Base-by-base conservation (phyloP, 2,888 invertebrate genomes). In the Caenorhabditis plicata region DNA sequence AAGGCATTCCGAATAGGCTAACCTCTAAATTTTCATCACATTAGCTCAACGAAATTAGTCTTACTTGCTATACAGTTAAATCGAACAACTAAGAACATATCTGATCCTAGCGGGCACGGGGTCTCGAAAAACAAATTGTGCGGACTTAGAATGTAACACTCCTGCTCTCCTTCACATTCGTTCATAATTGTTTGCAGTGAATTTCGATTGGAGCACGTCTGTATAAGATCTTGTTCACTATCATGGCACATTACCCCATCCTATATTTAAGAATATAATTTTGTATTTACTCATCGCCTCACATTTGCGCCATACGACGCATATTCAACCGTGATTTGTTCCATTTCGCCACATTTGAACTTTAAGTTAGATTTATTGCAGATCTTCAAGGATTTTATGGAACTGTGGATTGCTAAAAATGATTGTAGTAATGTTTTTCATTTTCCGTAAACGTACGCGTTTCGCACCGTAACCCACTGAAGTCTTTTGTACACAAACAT, bases 301-400 rank as follows among this genome's bases (percentile, higher is more conserved):
- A 66, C 66, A 42, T 58, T 42, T 7, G 64, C 56, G 5, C 74
- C 74, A 39, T 60, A 74, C 19, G 68, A 63, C 0, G 74, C 74
- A 35, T 55, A 74, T 42, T 74, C 74, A 4, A 74, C 72, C 4
- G 62, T 42, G 31, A 74, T 69, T 27, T n/a, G n/a, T n/a, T n/a
- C n/a, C n/a, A n/a, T n/a, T n/a, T n/a, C n/a, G n/a, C n/a, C n/a
- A n/a, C n/a, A 64, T 60, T 23, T 58, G 60, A 9, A 55, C 56
- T n/a, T 55, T 48, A 0, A 45, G 47, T 31, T 73, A 74, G 4
- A 65, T 54, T 27, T 58, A 71, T 11, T 64, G 60, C 26, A 74
- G 64, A 29, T 40, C 23, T 8, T 46, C 45, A 50, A 41, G 67
- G 68, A 1, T 55, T 46, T 40, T 20, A 23, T 22, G 44, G 48